Evolutionary conservation across 2,888 invertebrate genomes (phyloP).

Genomic region (Notodonta dromedarius): DNA sequence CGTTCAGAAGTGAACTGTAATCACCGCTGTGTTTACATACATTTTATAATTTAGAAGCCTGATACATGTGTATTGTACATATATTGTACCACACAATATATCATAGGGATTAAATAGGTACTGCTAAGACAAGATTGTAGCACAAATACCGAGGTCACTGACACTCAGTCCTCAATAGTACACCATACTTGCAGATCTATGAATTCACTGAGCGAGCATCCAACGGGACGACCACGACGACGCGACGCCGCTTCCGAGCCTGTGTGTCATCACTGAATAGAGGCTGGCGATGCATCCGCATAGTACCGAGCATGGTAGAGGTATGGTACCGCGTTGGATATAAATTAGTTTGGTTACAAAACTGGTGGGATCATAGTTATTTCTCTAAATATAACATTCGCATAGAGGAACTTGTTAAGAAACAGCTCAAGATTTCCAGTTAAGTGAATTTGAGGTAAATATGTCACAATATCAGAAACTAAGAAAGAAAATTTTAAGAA

Average conservation of each 20-base stretch:
- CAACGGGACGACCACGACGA: not conserved
- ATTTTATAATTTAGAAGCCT: no score
- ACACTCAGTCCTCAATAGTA: not conserved
- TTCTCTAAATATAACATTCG: not conserved
- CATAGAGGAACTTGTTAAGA: not conserved
- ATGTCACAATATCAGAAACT: not conserved
- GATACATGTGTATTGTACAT: no score
- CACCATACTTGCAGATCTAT: not conserved
- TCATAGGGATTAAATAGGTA: no score
- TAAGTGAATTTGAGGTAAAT: not conserved
- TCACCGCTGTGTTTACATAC: no score
- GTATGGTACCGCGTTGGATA: not conserved
- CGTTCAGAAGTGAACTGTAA: no score
- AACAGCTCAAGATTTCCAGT: not conserved
- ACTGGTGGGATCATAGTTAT: no score
- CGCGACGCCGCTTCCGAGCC: not conserved
- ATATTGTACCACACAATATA: no score
- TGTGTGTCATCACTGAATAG: not conserved
- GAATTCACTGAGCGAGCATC: not conserved
- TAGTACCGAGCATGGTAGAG: not conserved
- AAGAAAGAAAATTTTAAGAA: not conserved
- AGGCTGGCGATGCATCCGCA: not conserved
- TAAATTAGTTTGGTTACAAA: no score
- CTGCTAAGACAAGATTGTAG: no score
- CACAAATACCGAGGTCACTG: not conserved